phyloP scores from a whole-genome alignment of 2,888 invertebrate genomes.

The Apamea epomidion region DNA sequence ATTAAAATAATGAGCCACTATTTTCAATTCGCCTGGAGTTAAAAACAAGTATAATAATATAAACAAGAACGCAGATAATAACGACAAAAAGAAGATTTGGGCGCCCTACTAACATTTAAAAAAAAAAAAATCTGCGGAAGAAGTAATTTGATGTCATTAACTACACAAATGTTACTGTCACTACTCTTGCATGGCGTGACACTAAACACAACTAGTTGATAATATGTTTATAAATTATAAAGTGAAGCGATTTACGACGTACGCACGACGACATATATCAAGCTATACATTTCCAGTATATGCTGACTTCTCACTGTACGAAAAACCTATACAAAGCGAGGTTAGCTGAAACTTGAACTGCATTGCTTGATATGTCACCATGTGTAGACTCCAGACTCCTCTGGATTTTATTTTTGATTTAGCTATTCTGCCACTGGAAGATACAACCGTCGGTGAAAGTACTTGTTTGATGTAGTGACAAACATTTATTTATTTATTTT shows the following conservation, averaged over 20 bases:
- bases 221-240: not conserved
- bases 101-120: slow-evolving; percentile 36
- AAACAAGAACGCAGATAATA: slow-evolving; percentile 29
- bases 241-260: not conserved
- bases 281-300: no score
- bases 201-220: not conserved
- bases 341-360: no score
- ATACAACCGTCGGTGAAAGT: not conserved
- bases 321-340: no score
- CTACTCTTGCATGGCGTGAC: slow-evolving; percentile 34
- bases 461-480: not conserved
- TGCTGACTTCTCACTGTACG: no score
- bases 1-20: slow-evolving; percentile 10
- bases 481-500: no score
- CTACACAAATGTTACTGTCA: slow-evolving; percentile 13
- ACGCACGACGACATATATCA: no score
- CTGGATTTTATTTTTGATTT: not conserved
- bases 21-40: slow-evolving; percentile 7
- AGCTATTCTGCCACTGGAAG: not conserved
- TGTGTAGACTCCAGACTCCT: not conserved
- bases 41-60: not conserved
- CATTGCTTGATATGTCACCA: no score
- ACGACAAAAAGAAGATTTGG: slow-evolving; percentile 21
- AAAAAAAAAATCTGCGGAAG: slow-evolving; percentile 24
- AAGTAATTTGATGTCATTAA: slow-evolving; percentile 46